Evolutionary conservation across 2,113 vertebrate genomes (phyloP).

Genomic region (Indri indri): DNA sequence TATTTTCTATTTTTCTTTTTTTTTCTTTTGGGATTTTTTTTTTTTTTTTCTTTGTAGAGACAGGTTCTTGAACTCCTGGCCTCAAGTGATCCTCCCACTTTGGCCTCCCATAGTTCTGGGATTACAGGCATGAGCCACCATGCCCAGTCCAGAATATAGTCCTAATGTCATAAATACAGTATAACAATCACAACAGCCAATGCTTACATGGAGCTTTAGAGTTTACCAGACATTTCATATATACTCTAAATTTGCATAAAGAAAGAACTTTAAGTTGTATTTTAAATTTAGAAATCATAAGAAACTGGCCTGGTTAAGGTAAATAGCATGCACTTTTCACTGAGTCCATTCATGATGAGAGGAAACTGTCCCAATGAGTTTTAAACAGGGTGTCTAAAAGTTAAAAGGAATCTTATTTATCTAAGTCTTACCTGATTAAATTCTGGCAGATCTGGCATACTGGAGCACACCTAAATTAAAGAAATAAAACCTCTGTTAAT

Average conservation of each 20-base stretch:
- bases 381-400: background rate
- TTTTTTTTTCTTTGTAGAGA: no score
- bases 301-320: background rate
- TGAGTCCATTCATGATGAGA: background rate
- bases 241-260: background rate
- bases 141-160: no score
- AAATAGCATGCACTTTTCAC: background rate
- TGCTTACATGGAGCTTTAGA: background rate
- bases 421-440: conserved; percentile 91
- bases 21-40: no score
- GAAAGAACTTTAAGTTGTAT: background rate
- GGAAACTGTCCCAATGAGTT: background rate
- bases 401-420: background rate
- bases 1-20: no score
- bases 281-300: background rate
- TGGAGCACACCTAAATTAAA: conserved; percentile 89
- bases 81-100: no score
- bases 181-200: background rate
- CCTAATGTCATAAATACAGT: background rate
- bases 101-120: no score
- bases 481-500: conserved; percentile 21
- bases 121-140: no score
- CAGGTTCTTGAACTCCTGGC: no score
- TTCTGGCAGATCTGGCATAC: conserved; percentile 95
- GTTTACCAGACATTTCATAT: background rate